Evolutionary conservation across 2,797 vertebrate species (phyloP), one percentile per base, ranked within the genome.

Genomic region (Staurois parvus): DNA sequence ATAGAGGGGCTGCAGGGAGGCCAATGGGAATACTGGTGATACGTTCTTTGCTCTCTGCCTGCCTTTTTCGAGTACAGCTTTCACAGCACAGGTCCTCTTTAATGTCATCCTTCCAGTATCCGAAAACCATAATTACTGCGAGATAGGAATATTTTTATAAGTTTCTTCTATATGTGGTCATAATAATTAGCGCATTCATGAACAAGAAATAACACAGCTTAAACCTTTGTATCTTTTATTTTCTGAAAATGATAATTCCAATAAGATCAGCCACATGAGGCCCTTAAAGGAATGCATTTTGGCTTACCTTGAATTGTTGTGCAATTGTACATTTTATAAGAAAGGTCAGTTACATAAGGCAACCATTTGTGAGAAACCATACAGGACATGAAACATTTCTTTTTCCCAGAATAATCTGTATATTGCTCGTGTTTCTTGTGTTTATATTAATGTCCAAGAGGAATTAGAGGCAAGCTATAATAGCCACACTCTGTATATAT

Each of bases 401-500:
- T 79, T 78, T 79, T 87, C 85, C 77, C 76, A 87, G 85, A 87
- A 87, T 79, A 68, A 42, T 86, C 59, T 87, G 85, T 84, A 87
- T 83, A 87, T 77, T 15, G 90, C 93, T 92, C 92, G 90, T 89
- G 90, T 88, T 89, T 91, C 92, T 78, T 87, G 9, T 94, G 95
- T 95, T 95, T 95, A 95, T 90, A 89, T 94, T 94, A 89, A 89
- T 91, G 91, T 92, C 92, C 92, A 90, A 94, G 92, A 90, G 91
- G 93, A 94, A 94, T 94, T 94, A 93, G 90, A 91, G 91, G 87
- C 88, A 89, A 90, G 88, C 72, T 92, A 93, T 94, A 95, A 95
- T 95, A 95, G 95, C 94, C 92, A 88, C 62, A 88, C 90, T 95
- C 92, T 95, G 95, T 95, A 95, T 95, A 95, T 89, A 91, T 95